phyloP scores from a whole-genome alignment of 2,797 vertebrate species.

The Benthosema pterotum region DNA sequence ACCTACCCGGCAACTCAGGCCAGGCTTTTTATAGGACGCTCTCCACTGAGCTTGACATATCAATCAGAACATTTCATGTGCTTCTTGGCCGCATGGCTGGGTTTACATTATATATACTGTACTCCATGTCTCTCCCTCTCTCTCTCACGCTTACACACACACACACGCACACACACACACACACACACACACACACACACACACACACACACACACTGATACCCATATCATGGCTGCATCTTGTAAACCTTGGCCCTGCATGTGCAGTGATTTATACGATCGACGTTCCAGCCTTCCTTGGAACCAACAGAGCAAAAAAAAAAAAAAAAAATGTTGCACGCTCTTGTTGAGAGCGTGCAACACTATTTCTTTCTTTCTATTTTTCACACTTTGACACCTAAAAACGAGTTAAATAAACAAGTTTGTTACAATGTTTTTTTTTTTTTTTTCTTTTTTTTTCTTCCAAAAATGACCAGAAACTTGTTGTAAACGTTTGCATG shows the following conservation, averaged over 20 bases:
- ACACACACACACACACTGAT: slow-evolving; percentile 12
- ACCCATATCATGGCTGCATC: neutral
- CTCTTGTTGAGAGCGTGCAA: too few species aligned
- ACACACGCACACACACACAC: slow-evolving; percentile 12
- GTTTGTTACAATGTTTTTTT: too few species aligned
- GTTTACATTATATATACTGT: slow-evolving; percentile 23
- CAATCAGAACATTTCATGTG: slow-evolving; percentile 50
- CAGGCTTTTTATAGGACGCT: slow-evolving; percentile 37
- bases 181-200: slow-evolving; percentile 13
- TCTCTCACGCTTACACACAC: too few species aligned
- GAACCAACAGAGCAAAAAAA: too few species aligned
- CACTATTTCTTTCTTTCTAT: too few species aligned
- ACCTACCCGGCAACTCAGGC: slow-evolving; percentile 24
- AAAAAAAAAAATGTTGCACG: too few species aligned
- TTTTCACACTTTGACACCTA: too few species aligned
- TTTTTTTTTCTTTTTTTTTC: too few species aligned
- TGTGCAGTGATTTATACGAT: neutral
- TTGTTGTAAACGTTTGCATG: too few species aligned
- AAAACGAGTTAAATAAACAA: too few species aligned
- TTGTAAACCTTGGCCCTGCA: neutral
- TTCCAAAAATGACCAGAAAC: too few species aligned
- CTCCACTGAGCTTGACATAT: slow-evolving; percentile 47
- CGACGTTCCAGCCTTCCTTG: neutral
- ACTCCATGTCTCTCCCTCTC: too few species aligned
- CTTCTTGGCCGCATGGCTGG: slow-evolving; percentile 43